phyloP scores from a whole-genome alignment of 2,113 vertebrate species.

The Callipepla squamata region DNA sequence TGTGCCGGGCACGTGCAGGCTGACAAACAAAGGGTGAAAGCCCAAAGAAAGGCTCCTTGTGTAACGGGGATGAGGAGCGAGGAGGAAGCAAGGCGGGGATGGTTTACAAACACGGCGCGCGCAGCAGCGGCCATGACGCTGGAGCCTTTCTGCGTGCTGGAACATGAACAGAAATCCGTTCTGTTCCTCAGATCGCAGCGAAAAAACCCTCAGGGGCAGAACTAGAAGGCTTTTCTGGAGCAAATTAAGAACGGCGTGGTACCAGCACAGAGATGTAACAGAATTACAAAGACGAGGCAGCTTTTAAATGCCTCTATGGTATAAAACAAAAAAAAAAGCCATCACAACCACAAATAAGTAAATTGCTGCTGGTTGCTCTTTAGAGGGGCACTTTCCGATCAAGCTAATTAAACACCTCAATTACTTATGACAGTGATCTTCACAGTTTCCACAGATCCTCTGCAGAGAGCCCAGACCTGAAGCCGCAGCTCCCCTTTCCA shows the following conservation, averaged over 20 bases:
- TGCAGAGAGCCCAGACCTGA: too few species aligned
- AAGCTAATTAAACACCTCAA: accelerated
- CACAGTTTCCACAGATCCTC: not conserved
- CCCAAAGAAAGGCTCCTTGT: not conserved
- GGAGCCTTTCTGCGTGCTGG: not conserved
- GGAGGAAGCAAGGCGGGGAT: not conserved
- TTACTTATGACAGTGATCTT: accelerated
- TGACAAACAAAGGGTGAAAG: not conserved
- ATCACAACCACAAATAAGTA: accelerated
- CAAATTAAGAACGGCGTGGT: accelerated
- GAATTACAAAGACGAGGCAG: accelerated
- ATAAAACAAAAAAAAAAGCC: accelerated
- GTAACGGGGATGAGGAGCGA: not conserved
- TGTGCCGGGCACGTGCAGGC: not conserved
- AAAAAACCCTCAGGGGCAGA: accelerated
- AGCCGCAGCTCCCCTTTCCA: too few species aligned
- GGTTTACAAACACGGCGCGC: not conserved
- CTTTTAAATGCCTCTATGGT: accelerated
- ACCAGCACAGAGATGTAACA: not conserved
- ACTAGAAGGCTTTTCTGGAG: not conserved
- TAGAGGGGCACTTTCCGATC: not conserved
- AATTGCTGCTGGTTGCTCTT: not conserved
- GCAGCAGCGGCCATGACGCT: not conserved
- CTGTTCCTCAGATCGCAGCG: not conserved
- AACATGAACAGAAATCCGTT: not conserved